Evolutionary conservation across 2,888 invertebrate genomes (phyloP).

Genomic region (Bibio marci): DNA sequence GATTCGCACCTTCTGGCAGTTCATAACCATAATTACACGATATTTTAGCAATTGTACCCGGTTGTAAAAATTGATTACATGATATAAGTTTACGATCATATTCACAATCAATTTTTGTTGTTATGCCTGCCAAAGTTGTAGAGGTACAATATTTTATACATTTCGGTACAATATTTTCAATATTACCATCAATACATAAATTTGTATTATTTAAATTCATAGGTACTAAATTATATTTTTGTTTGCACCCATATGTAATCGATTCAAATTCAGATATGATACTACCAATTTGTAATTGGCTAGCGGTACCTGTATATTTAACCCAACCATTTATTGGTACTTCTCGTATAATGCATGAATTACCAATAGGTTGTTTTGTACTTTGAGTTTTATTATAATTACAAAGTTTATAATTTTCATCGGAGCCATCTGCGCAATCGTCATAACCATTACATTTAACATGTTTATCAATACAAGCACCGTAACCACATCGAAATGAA

Average conservation of each 20-base stretch:
- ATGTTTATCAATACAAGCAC: slow-evolving; percentile 14
- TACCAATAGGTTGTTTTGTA: no score
- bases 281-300: no score
- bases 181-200: slow-evolving; percentile 1
- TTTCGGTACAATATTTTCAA: neutral
- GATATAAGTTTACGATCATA: slow-evolving; percentile 5
- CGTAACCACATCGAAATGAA: slow-evolving; percentile 20
- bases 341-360: no score
- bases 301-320: neutral
- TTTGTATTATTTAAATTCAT: neutral
- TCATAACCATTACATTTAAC: slow-evolving; percentile 13
- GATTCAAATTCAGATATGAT: no score
- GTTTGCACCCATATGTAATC: slow-evolving; percentile 1
- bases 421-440: slow-evolving; percentile 18
- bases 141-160: slow-evolving; percentile 1
- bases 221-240: neutral
- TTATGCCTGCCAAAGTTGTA: neutral
- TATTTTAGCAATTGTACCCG: slow-evolving; percentile 10
- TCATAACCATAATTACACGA: slow-evolving; percentile 9
- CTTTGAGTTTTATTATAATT: neutral
- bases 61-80: slow-evolving; percentile 8
- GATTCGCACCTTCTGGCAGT: slow-evolving; percentile 1
- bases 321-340: no score
- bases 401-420: slow-evolving; percentile 12
- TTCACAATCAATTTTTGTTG: slow-evolving; percentile 7